Percentiles rank a stretch among this genome's conserved stretches.
These are phyloP conservation scores for Spisula subtruncata DNA, from an alignment of 2,888 invertebrate species.

Conservation along the genomic window DNA sequence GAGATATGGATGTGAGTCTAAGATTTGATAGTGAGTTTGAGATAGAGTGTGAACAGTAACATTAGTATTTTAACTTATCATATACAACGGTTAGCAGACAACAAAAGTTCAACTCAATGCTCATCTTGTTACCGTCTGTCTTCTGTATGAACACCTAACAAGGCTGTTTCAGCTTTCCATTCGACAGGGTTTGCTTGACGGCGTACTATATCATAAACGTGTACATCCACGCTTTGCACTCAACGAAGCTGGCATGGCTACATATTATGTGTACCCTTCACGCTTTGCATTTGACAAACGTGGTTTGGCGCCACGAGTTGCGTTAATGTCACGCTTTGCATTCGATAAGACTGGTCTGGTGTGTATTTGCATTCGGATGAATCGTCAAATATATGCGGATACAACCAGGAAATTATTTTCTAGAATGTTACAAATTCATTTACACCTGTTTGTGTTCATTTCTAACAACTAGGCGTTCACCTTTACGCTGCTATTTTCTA, in stretches of 20 bases:
- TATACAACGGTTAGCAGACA: no score
- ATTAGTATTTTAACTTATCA: no score
- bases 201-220: neutral
- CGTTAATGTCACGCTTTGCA: no score
- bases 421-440: neutral
- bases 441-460: conserved; percentile 9
- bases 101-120: no score
- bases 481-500: neutral
- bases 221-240: neutral
- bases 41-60: no score
- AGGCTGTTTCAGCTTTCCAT: no score
- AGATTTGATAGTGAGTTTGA: no score
- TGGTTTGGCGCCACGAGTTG: neutral
- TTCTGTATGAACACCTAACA: neutral
- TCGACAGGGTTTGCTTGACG: neutral
- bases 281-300: neutral
- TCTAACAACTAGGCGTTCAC: conserved; percentile 18
- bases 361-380: no score
- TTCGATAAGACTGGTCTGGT: no score
- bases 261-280: neutral
- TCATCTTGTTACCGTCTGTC: no score
- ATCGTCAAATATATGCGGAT: neutral
- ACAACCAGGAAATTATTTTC: neutral
- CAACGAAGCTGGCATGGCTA: no score
- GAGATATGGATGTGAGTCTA: no score